Evolutionary conservation across 2,113 vertebrate genomes (phyloP), one percentile per base, ranked within the genome.

Genomic region (Tricholaema leucomelas): DNA sequence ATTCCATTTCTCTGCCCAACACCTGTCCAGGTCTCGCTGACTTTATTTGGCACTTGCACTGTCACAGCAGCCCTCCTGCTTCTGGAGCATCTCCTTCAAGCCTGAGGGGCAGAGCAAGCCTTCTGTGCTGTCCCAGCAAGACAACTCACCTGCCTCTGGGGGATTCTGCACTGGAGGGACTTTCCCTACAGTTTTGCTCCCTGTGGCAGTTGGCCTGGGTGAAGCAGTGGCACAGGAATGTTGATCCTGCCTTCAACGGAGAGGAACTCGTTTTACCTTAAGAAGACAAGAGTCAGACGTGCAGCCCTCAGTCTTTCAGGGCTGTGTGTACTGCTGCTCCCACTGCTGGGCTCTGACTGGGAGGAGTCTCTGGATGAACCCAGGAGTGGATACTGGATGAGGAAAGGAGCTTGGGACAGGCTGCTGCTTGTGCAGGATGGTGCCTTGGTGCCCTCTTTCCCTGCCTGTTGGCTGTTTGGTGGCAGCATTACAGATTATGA

Each of bases 151-250:
- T 67, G 5, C 6, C 4, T 40, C 40, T 61, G n/a, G 21, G 4
- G 13, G 10, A 30, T 27, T 8, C 9, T 56, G 15, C 17, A 9
- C 44, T 4, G 0, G 36, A 75, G 48, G 24, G 74, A 16, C 21
- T n/a, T n/a, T 55, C 55, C 30, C 19, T 31, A 54, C 42, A 31
- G 7, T 25, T 74, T 66, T 10, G 8, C 46, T 67, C 36, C 35
- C 54, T 35, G 21, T 0, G 1, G 8, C 0, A 0, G 7, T 28
- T 2, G 15, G 56, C 88, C 31, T 42, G 31, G 12, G 31, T 24
- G 35, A 50, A 60, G 25, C 9, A 20, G 15, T 1, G 2, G 36
- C 15, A 8, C 10, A 60, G 24, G 44, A 91, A 61, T 8, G 3
- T 10, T 42, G 46, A 58, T 42, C 14, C 25, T 70, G 35, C 38